Base-by-base conservation (phyloP, 2,113 vertebrate species). In the Meleagris gallopavo region DNA sequence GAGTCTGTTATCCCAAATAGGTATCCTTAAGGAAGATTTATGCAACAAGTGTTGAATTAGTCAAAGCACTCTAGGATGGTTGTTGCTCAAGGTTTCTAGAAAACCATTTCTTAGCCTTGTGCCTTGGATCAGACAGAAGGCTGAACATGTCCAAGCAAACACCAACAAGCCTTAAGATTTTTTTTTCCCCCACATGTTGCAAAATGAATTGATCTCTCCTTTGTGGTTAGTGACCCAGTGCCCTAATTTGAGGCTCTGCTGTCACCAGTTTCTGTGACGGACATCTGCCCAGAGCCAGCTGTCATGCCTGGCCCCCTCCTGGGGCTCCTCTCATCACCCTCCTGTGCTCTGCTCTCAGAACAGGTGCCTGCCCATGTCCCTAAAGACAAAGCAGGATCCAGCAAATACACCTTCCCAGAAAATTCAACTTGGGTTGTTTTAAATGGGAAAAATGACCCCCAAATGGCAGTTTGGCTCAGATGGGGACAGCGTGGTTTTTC, bases 281-380 rank as follows among this genome's bases (percentile, higher is more conserved):
- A 80, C 40, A 73, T 93, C 79, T 90, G 69, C 79, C 76, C 85
- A 74, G 75, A 80, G 17, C 55, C 87, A 89, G 71, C 89, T 90
- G 75, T 73, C 0, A 8, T 2, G 4, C 50, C 17, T 29, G 21
- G 7, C 50, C 24, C 54, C 25, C 40, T 52, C 58, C 1, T 8
- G 30, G 34, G 60, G 65, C 46, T 75, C 32, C 61, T 24, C 7
- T 13, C 46, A 19, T 54, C 72, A 32, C 14, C 79, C 54, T 10
- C 54, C 70, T 3, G 2, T 71, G 46, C 52, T 77, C 55, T 70
- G 69, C 79, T 74, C 46, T 55, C 76, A 57, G 57, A 61, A 74
- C 77, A 72, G 4, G 54, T 55, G 73, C 76, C 27, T 83, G 64
- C 38, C 41, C 6, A 0, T 34, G 20, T 22, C 30, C 27, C 43